Conservation (phyloP, 2,797 vertebrate genomes). For the Cuniculus paca region DNA sequence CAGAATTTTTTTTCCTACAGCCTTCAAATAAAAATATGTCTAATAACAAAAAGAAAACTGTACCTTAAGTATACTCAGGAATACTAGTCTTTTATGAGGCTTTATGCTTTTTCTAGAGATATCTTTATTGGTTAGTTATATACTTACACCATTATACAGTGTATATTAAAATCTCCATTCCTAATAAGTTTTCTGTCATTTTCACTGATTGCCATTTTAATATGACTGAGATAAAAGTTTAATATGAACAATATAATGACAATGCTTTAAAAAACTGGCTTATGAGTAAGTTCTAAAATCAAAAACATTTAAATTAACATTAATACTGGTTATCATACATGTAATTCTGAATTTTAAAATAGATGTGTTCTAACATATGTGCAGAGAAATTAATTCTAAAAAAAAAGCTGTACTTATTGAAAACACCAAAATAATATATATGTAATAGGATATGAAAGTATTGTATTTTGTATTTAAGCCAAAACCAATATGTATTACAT, state of each 20-base stretch:
- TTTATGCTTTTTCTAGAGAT: neutral
- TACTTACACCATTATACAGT: slow-evolving; percentile 18
- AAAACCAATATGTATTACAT: slow-evolving; percentile 12
- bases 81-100: neutral
- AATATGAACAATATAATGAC: slow-evolving; percentile 4
- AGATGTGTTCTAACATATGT: slow-evolving; percentile 49
- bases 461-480: slow-evolving; percentile 9
- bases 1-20: neutral
- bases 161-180: slow-evolving; percentile 52
- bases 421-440: slow-evolving; percentile 28
- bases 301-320: slow-evolving; percentile 70
- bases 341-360: slow-evolving; percentile 70
- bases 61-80: neutral
- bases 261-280: neutral
- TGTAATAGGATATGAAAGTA: neutral
- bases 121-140: neutral
- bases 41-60: neutral
- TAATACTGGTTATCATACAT: slow-evolving; percentile 54
- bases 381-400: slow-evolving; percentile 68
- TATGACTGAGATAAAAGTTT: slow-evolving; percentile 57
- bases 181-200: slow-evolving; percentile 12
- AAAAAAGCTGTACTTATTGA: slow-evolving; percentile 52
- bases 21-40: slow-evolving; percentile 28
- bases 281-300: slow-evolving; percentile 66
- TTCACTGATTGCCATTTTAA: slow-evolving; percentile 41